Evolutionary conservation across 2,888 invertebrate species (phyloP).

Genomic region (Neoscelio sp.): DNA sequence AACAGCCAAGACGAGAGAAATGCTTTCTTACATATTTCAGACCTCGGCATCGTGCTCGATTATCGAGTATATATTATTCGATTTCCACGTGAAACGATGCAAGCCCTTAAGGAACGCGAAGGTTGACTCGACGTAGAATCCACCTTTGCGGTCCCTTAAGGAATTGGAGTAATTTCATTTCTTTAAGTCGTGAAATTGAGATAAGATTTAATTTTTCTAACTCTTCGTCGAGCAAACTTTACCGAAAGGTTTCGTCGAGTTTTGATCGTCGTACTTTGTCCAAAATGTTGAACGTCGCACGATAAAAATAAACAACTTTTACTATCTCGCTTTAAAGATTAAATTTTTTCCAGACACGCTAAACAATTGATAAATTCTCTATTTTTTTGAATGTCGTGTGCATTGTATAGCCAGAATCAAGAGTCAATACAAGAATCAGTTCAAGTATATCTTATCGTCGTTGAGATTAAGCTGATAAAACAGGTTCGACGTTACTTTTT

Average conservation of each 20-base stretch:
- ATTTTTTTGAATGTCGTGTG: constrained; percentile 26
- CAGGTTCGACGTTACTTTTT: constrained; percentile 62
- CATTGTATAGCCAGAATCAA: constrained; percentile 46
- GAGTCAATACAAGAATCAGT: constrained; percentile 66
- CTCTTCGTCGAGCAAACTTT: no score
- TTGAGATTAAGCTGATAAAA: constrained; percentile 66
- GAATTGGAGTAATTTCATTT: no score
- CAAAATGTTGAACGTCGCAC: no score
- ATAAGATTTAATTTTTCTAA: no score
- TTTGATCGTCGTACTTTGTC: no score
- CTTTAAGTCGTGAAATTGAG: no score
- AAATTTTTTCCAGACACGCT: background rate
- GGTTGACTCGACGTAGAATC: no score
- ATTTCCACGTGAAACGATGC: constrained; percentile 3
- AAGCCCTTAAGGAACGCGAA: no score
- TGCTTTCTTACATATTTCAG: constrained; percentile 58
- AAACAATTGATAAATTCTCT: constrained; percentile 21
- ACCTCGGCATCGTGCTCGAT: constrained; percentile 39
- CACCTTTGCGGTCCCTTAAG: no score
- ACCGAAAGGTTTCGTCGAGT: no score
- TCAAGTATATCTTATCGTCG: constrained; percentile 65
- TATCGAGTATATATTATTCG: constrained; percentile 15
- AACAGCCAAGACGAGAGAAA: constrained; percentile 70
- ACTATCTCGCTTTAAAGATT: background rate
- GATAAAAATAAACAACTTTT: no score